Evolutionary conservation across 1,140 invertebrate species (phyloP), one percentile per base, ranked within the genome.

Genomic region (Mercenaria mercenaria): DNA sequence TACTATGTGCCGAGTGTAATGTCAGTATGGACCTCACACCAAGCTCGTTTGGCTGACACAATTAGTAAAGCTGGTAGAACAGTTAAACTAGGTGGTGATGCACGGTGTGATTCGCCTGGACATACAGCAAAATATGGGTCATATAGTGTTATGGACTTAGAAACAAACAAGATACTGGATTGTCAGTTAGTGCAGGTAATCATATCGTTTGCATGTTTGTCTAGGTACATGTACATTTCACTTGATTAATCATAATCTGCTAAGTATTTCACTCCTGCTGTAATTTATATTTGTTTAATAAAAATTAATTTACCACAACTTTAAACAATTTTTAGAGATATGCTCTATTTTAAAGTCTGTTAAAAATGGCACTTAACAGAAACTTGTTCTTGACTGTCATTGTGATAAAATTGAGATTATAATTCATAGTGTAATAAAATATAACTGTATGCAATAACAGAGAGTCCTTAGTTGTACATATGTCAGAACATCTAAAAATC

Each of bases 41-140:
- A 41, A 20, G 34, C 13, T 8, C 13, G 39, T 11, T 13, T 39
- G 3, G 26, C 41, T 18, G 2, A 1, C 2, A 8, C 39, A 8
- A 41, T 76, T 11, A n/a, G 11, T 20, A 13, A 43, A 29, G 39
- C 1, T n/a, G 41, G 47, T 6, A 1, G 26, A 1, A 2, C 10
- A 20, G 32, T 81, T 6, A 13, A 29, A 23, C 13, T 81, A 29
- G 77, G 47, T 32, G 77, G 77, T 29, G 50, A 81, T 59, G 77
- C 47, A n/a, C 6, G 76, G 10, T 79, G 76, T 50, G 41, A 39
- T 37, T 79, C 76, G 20, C 76, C 76, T 15, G 77, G 77, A 11
- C 43, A 81, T 26, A 81, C 77, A 56, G 77, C 77, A 26, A 52
- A 15, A 29, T 81, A 20, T 43, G 47, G 77, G 32, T 56, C 77